A percentile compares a stretch with the other conserved stretches of the same genome.
Evolutionary conservation across 2,113 vertebrate genomes (phyloP).

Genomic region (Tachysurus vachellii): DNA sequence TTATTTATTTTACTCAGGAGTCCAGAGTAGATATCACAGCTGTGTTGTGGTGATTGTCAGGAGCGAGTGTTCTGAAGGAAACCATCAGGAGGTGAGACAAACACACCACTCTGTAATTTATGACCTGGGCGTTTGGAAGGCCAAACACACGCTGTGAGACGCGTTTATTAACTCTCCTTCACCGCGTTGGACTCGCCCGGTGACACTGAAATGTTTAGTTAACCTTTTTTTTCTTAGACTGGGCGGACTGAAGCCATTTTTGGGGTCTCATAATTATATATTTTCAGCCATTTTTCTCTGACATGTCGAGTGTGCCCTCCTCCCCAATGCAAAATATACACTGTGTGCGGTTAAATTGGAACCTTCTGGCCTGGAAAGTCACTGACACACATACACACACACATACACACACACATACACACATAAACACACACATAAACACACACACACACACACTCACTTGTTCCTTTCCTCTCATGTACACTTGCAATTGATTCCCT

Average conservation of each 20-base stretch:
- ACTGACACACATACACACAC: constrained; percentile 25
- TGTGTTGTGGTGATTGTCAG: constrained; percentile 38
- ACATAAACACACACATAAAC: no score
- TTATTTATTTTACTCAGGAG: constrained; percentile 1
- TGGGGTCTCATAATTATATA: constrained; percentile 54
- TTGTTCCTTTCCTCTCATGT: no score
- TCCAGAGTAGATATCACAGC: constrained; percentile 20
- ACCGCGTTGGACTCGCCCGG: constrained; percentile 3
- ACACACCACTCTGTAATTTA: constrained; percentile 51
- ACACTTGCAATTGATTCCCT: no score
- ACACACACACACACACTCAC: no score
- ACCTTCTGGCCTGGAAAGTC: constrained; percentile 56
- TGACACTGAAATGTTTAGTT: constrained; percentile 55
- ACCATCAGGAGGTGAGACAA: constrained; percentile 45
- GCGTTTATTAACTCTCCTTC: constrained; percentile 49
- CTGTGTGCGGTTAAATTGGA: constrained; percentile 52
- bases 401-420: no score
- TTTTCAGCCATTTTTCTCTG: constrained; percentile 58
- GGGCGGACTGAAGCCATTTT: constrained; percentile 44
- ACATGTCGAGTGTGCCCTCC: constrained; percentile 46
- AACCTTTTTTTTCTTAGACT: constrained; percentile 38
- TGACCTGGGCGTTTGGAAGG: constrained; percentile 45
- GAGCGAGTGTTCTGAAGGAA: constrained; percentile 41
- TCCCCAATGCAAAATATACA: constrained; percentile 57
- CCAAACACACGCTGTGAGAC: constrained; percentile 50